Evolutionary conservation across 2,797 vertebrate species (phyloP).

Genomic region (Pipistrellus pygmaeus): DNA sequence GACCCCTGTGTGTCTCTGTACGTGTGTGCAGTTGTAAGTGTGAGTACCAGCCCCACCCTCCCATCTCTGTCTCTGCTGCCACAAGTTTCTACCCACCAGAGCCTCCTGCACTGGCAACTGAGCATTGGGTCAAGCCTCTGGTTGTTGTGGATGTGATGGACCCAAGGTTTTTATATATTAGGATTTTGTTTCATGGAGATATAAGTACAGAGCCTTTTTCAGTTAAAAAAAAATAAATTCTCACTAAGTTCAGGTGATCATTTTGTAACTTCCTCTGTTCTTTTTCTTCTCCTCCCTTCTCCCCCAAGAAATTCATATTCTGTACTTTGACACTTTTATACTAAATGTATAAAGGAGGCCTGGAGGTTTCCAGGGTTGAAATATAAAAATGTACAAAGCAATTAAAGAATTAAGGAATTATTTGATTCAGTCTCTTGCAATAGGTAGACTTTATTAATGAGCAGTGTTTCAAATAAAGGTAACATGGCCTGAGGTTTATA

Average conservation of each 20-base stretch:
- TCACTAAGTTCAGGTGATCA: neutral
- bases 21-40: too few species aligned
- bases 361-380: neutral
- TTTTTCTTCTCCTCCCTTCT: neutral
- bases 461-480: neutral
- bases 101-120: too few species aligned
- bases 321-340: conserved; percentile 36
- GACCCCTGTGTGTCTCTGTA: too few species aligned
- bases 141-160: too few species aligned
- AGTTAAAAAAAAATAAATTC: conserved; percentile 6
- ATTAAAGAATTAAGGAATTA: neutral
- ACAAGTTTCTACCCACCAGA: too few species aligned
- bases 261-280: conserved; percentile 54
- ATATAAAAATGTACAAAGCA: conserved; percentile 22
- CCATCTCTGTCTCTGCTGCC: too few species aligned
- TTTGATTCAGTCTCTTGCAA: neutral
- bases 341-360: neutral
- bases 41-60: too few species aligned
- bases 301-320: neutral
- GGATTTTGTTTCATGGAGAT: conserved; percentile 45
- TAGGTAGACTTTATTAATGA: neutral
- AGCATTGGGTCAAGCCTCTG: too few species aligned
- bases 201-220: conserved; percentile 66
- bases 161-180: too few species aligned
- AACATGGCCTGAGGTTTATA: neutral